Conservation (phyloP, 2,797 vertebrate species). For the Pipistrellus nathusii region DNA sequence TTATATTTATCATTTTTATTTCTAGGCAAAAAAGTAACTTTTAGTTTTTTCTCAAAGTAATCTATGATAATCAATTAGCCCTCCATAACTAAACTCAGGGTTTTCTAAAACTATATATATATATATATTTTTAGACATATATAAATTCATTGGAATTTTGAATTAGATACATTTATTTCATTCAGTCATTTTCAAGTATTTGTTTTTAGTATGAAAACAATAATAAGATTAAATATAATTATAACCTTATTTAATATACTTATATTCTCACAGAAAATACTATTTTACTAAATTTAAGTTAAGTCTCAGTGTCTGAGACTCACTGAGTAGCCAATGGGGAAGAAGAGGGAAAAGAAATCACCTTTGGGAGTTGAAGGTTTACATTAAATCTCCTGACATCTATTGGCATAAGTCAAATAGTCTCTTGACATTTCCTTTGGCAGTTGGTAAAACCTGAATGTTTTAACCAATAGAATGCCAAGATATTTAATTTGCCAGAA, state of each 20-base stretch:
- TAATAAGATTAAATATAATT: neutral
- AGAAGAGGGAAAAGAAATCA: neutral
- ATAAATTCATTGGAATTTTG: neutral
- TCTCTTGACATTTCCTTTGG: neutral
- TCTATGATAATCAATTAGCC: neutral
- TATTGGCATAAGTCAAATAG: neutral
- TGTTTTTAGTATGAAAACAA: neutral
- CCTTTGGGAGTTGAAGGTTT: neutral
- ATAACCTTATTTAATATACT: neutral
- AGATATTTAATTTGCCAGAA: neutral
- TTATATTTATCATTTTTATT: slow-evolving; percentile 30
- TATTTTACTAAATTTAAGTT: slow-evolving; percentile 4
- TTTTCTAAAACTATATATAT: neutral
- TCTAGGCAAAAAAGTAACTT: neutral
- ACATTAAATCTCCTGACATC: neutral
- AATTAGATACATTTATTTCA: slow-evolving; percentile 14
- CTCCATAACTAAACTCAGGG: neutral
- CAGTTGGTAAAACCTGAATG: neutral
- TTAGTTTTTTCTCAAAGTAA: neutral
- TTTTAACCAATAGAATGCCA: neutral
- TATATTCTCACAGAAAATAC: neutral
- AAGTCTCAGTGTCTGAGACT: neutral
- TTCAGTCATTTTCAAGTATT: slow-evolving; percentile 5
- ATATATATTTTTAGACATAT: slow-evolving; percentile 23
- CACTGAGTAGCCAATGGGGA: neutral